Base-by-base conservation (phyloP, 2,888 invertebrate genomes). In the Quadriops clusia region DNA sequence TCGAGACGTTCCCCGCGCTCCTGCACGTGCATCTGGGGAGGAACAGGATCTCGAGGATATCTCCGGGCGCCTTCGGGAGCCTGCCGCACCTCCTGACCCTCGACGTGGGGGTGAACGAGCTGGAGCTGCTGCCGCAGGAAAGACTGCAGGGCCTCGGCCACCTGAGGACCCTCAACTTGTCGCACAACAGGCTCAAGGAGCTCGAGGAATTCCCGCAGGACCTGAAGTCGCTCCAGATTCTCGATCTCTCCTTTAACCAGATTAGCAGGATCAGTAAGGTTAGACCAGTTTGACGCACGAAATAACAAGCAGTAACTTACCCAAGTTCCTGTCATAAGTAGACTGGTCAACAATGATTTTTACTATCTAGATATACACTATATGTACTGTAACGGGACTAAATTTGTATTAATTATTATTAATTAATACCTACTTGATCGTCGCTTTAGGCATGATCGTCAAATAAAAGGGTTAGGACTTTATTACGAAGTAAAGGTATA, bases 201-300 rank as follows among this genome's bases (percentile, higher is more conserved):
- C 63, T 87, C 29, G 84, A 85, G 56, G 81, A 84, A 50, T 85
- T 87, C 53, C 78, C 84, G 23, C 57, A 67, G 8, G 84, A 87
- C 58, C 66, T 91, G 39, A 74, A 74, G 42, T 75, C 76, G 37
- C 63, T 91, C 42, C 78, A 85, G 61, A 72, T 77, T 40, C 68
- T 87, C 39, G 87, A 89, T 57, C 61, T 87, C 36, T 85, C 87
- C 21, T 78, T 72, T 56, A 89, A 89, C 63, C 83, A 84, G 55
- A 72, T 89, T 50, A 76, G 76, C 39, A 72, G 74, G 49, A 73
- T 87, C 41, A 75, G 72, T 29, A 82, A 77, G 54, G 75, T n/a
- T n/a, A n/a, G n/a, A n/a, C n/a, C n/a, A n/a, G n/a, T n/a, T n/a
- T n/a, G n/a, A n/a, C n/a, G 73, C 40, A 77, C 78, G 31, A n/a